Evolutionary conservation across 2,797 vertebrate species (phyloP).

Genomic region (Cyprinella venusta): DNA sequence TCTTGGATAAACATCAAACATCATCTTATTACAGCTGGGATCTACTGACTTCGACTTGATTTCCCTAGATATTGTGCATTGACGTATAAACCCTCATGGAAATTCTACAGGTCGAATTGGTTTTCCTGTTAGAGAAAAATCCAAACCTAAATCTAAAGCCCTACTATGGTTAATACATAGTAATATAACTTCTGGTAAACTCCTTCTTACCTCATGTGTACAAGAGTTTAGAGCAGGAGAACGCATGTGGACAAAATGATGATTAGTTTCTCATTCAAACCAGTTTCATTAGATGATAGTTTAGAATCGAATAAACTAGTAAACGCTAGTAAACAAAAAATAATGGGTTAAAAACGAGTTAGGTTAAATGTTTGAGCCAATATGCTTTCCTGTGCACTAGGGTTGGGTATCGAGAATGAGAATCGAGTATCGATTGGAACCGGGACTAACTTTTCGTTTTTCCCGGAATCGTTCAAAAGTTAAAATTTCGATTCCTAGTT

Average conservation of each 20-base stretch:
- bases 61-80: neutral
- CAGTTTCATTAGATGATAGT: neutral
- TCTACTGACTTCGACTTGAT: neutral
- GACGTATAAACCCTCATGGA: neutral
- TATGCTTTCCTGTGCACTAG: neutral
- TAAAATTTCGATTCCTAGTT: too few species aligned
- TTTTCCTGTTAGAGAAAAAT: neutral
- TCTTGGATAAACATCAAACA: conserved; percentile 21
- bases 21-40: neutral
- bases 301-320: neutral
- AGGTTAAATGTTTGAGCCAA: neutral
- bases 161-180: neutral
- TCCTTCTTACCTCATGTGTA: neutral
- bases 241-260: neutral
- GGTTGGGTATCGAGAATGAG: too few species aligned
- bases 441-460: too few species aligned
- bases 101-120: conserved; percentile 6
- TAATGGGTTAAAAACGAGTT: neutral
- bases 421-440: too few species aligned
- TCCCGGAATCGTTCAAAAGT: too few species aligned
- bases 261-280: too few species aligned
- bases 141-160: neutral
- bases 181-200: neutral
- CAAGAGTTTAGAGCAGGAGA: neutral
- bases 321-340: neutral